Conservation (phyloP, 2,888 invertebrate genomes). For the Encarsia formosa region DNA sequence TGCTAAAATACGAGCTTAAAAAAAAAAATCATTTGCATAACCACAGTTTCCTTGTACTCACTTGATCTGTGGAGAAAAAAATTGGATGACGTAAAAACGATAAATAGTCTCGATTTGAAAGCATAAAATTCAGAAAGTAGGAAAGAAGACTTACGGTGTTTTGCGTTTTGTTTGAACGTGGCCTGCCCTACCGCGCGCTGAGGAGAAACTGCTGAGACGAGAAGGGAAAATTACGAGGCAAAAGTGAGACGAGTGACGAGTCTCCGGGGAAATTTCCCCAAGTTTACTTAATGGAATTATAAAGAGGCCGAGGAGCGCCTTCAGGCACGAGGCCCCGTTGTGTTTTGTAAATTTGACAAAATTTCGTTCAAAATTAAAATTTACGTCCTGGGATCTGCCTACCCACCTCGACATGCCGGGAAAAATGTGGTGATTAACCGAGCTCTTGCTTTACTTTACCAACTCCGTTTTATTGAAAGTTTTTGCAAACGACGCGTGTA, state of each 20-base stretch:
- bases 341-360: conserved; percentile 27
- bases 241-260: conserved; percentile 37
- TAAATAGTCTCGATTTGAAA: too few relatives aligned
- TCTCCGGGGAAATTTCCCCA: conserved; percentile 40
- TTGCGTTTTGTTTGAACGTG: too few relatives aligned
- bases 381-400: too few relatives aligned
- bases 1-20: conserved; percentile 3
- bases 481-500: too few relatives aligned
- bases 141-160: too few relatives aligned
- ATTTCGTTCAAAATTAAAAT: conserved; percentile 24
- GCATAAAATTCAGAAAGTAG: too few relatives aligned
- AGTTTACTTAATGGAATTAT: conserved; percentile 46
- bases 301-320: conserved; percentile 34
- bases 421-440: too few relatives aligned
- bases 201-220: background rate
- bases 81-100: conserved; percentile 24
- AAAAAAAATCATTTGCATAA: conserved; percentile 20
- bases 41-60: conserved; percentile 6
- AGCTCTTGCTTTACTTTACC: too few relatives aligned
- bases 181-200: background rate
- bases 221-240: conserved; percentile 18
- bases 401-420: too few relatives aligned
- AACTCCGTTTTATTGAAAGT: too few relatives aligned
- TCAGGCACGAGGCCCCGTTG: background rate
- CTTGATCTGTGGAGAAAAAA: background rate